Conservation (phyloP, 2,797 vertebrate species). For the Chelon labrosus region DNA sequence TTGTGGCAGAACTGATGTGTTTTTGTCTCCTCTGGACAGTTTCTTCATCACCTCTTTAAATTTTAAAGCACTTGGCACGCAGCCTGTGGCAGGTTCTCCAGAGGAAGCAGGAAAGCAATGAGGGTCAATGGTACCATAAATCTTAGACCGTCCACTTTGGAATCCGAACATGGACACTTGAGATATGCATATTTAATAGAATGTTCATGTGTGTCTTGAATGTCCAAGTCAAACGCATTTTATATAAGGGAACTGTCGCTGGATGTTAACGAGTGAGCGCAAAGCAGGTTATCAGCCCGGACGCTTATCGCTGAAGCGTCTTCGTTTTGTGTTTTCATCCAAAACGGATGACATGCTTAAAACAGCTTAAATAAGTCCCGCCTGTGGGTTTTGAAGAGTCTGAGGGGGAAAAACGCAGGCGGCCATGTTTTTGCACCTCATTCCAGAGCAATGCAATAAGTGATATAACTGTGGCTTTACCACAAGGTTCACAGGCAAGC, state of each 20-base stretch:
- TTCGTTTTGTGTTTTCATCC: constrained; percentile 51
- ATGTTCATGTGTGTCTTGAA: constrained; percentile 66
- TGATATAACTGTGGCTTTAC: constrained; percentile 63
- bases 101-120: constrained; percentile 89
- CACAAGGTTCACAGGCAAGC: constrained; percentile 44
- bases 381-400: constrained; percentile 48
- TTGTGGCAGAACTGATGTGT: constrained; percentile 87
- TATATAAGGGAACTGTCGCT: constrained; percentile 59
- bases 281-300: constrained; percentile 50
- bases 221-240: constrained; percentile 58
- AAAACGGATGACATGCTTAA: constrained; percentile 62
- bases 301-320: constrained; percentile 10
- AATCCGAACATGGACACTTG: constrained; percentile 77
- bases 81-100: constrained; percentile 90
- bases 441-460: constrained; percentile 78
- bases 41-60: constrained; percentile 99
- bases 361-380: constrained; percentile 53
- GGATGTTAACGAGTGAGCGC: constrained; percentile 60
- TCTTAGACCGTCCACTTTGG: constrained; percentile 85
- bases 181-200: constrained; percentile 81
- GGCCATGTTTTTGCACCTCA: constrained; percentile 76
- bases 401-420: constrained; percentile 52
- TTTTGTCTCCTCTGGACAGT: constrained; percentile 93
- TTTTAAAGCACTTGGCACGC: constrained; percentile 94
- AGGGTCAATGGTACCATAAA: constrained; percentile 90